Percentiles rank a stretch among this genome's conserved stretches.
Conservation (phyloP, 2,113 vertebrate species). For the Dasyurus viverrinus region DNA sequence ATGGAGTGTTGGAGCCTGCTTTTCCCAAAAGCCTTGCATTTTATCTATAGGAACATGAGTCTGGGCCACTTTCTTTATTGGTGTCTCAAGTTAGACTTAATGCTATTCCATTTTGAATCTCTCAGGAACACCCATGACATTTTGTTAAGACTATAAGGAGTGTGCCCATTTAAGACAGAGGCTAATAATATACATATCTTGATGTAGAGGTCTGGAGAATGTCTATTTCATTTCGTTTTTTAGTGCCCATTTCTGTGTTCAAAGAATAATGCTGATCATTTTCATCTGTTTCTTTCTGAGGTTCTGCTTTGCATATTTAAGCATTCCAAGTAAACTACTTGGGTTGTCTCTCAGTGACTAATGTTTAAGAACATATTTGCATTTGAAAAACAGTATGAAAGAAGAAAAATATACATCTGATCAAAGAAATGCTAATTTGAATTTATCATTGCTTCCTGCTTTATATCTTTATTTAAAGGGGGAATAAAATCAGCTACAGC, state of each 20-base stretch:
- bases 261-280: conserved; percentile 58
- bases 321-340: conserved; percentile 53
- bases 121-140: conserved; percentile 43
- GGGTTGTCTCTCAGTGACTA: conserved; percentile 63
- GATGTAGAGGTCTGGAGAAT: conserved; percentile 56
- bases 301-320: conserved; percentile 73
- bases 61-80: conserved; percentile 60
- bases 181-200: conserved; percentile 59
- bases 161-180: conserved; percentile 30
- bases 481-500: conserved; percentile 36
- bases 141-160: conserved; percentile 64
- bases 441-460: conserved; percentile 58
- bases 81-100: conserved; percentile 47
- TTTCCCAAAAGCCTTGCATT: conserved; percentile 62
- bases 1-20: conserved; percentile 47
- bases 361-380: conserved; percentile 74
- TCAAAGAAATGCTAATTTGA: conserved; percentile 69
- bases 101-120: conserved; percentile 59
- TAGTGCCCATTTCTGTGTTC: conserved; percentile 45
- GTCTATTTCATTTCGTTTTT: conserved; percentile 64
- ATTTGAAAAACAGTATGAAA: conserved; percentile 64
- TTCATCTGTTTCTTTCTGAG: conserved; percentile 69
- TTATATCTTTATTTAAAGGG: conserved; percentile 45
- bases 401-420: conserved; percentile 58
- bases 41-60: conserved; percentile 44